These are phyloP conservation scores for Poeciliopsis retropinna DNA, from an alignment of 2,113 vertebrate genomes.

Conservation along the genomic window DNA sequence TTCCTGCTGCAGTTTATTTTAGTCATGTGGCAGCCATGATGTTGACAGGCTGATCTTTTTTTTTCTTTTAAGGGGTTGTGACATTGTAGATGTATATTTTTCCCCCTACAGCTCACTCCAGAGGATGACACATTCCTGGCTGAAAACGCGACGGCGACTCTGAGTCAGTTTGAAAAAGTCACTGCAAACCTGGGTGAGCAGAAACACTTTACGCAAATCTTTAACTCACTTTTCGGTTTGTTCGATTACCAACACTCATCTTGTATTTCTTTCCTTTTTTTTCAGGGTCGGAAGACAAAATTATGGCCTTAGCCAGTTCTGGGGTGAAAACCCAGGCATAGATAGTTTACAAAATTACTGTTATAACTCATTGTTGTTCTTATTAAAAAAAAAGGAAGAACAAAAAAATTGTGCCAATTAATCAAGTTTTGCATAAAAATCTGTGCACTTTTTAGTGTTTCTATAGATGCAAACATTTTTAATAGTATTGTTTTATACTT, in stretches of 20 bases:
- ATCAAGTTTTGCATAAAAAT: conserved; percentile 43
- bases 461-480: conserved; percentile 48
- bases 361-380: conserved; percentile 25
- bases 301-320: conserved; percentile 93
- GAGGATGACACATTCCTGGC: conserved; percentile 91
- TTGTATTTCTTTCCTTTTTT: conserved; percentile 32
- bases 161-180: conserved; percentile 96
- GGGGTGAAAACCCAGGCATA: conserved; percentile 89
- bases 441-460: conserved; percentile 32
- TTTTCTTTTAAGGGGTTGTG: background rate
- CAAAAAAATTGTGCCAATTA: conserved; percentile 49
- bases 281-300: conserved; percentile 95
- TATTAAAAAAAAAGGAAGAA: background rate
- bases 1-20: background rate
- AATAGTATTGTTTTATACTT: conserved; percentile 59
- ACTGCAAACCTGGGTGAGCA: conserved; percentile 88
- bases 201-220: background rate
- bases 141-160: conserved; percentile 87
- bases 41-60: background rate
- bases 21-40: background rate
- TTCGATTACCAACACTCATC: background rate
- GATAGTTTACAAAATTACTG: background rate
- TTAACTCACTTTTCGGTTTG: background rate
- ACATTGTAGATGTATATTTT: conserved; percentile 5
- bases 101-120: conserved; percentile 81